phyloP scores from a whole-genome alignment of 2,888 invertebrate species.

The Frankliniella intonsa region DNA sequence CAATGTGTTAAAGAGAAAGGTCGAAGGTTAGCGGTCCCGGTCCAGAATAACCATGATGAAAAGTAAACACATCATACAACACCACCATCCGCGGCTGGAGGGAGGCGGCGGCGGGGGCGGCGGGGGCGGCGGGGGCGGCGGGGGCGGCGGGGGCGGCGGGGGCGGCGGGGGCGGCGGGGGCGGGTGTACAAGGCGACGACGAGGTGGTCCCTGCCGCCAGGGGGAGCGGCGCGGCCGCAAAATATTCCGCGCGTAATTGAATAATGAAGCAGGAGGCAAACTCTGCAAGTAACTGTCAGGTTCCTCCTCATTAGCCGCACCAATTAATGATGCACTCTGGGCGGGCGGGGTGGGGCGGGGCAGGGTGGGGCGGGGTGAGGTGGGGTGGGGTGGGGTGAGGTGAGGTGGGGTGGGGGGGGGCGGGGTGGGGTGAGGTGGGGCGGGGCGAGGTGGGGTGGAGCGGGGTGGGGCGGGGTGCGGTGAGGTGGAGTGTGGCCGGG shows the following conservation, averaged over 20 bases:
- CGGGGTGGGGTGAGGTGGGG: not conserved
- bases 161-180: too few species aligned
- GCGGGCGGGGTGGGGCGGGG: not conserved
- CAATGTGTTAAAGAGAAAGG: too few species aligned
- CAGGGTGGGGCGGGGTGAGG: not conserved
- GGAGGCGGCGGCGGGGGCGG: too few species aligned
- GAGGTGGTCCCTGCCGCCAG: not conserved
- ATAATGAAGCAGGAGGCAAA: not conserved
- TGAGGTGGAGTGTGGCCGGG: not conserved
- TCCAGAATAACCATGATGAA: too few species aligned
- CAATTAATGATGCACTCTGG: conserved; percentile 9
- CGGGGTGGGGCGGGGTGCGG: too few species aligned
- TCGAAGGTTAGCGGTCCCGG: too few species aligned
- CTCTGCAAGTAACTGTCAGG: not conserved
- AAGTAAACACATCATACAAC: too few species aligned
- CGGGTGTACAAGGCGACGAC: not conserved
- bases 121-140: too few species aligned
- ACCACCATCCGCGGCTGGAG: too few species aligned
- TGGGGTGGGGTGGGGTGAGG: too few species aligned
- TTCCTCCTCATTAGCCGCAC: not conserved
- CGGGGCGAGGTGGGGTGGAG: not conserved
- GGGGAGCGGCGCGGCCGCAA: not conserved
- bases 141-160: too few species aligned
- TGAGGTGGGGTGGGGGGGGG: too few species aligned
- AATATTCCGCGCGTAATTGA: conserved; percentile 18